Evolutionary conservation across 1,140 invertebrate species (phyloP).

Genomic region (Sarcophaga peregrina): DNA sequence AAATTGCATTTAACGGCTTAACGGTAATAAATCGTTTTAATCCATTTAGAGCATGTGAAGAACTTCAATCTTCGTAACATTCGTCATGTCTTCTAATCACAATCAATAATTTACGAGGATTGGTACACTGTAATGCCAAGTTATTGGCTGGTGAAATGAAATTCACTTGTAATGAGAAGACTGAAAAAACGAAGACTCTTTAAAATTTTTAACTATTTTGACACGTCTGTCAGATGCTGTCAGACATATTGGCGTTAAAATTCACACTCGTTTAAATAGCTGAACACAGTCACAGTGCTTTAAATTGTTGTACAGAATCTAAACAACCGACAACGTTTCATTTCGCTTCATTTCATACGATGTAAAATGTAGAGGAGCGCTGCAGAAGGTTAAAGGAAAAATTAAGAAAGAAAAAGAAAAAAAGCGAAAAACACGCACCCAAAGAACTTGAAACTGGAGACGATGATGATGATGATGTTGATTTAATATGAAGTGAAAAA

Average conservation of each 20-base stretch:
- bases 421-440: not conserved
- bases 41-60: too few relatives aligned
- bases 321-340: not conserved
- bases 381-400: not conserved
- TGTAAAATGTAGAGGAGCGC: too few relatives aligned
- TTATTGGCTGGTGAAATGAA: not conserved
- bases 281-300: not conserved
- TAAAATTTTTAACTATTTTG: slow-evolving; percentile 39
- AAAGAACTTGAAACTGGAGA: not conserved
- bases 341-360: too few relatives aligned
- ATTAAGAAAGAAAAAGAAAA: not conserved
- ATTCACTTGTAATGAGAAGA: slow-evolving; percentile 10
- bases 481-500: not conserved
- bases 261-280: slow-evolving; percentile 35
- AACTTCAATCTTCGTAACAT: too few relatives aligned
- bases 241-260: slow-evolving; percentile 42
- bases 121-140: too few relatives aligned
- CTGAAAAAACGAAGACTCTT: not conserved
- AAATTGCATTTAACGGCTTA: too few relatives aligned
- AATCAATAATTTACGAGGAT: too few relatives aligned
- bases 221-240: slow-evolving; percentile 39
- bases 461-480: not conserved
- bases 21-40: too few relatives aligned
- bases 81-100: too few relatives aligned
- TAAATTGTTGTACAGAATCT: not conserved